phyloP scores from a whole-genome alignment of 2,888 invertebrate species.

The Leptodirus hochenwartii region DNA sequence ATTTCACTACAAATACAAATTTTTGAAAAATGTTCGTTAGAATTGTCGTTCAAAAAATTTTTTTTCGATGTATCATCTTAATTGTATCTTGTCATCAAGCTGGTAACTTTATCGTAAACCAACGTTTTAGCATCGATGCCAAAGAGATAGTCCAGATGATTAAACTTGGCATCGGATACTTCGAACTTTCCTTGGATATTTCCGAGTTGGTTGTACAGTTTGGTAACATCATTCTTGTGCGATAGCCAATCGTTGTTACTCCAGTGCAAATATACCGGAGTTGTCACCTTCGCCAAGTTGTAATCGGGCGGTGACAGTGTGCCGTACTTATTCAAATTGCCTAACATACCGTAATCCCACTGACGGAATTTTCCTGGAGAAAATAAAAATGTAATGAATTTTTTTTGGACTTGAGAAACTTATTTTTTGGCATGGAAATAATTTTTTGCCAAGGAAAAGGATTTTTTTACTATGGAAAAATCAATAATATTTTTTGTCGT shows the following conservation, averaged over 20 bases:
- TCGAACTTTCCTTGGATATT: conserved; percentile 17
- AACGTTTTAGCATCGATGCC: conserved; percentile 19
- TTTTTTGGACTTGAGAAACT: too few species aligned
- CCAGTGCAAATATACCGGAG: conserved; percentile 13
- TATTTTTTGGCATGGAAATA: too few species aligned
- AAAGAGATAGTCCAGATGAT: conserved; percentile 22
- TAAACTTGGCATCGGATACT: conserved; percentile 18
- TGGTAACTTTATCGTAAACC: conserved; percentile 18
- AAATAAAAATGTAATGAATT: background rate
- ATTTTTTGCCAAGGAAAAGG: too few species aligned
- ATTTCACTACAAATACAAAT: conserved; percentile 1
- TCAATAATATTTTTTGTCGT: too few species aligned
- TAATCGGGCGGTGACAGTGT: conserved; percentile 13
- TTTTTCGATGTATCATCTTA: too few species aligned
- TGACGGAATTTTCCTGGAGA: conserved; percentile 13
- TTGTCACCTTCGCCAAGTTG: conserved; percentile 11
- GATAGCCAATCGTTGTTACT: conserved; percentile 15
- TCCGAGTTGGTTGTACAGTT: conserved; percentile 13
- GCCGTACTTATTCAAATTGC: conserved; percentile 13
- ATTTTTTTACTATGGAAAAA: too few species aligned
- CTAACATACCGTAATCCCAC: conserved; percentile 14
- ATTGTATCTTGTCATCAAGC: conserved; percentile 9
- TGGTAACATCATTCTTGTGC: conserved; percentile 12
- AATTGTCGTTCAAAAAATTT: conserved; percentile 1
- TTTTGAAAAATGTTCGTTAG: too few species aligned